phyloP scores from a whole-genome alignment of 2,113 vertebrate species.

The Blennius ocellaris region DNA sequence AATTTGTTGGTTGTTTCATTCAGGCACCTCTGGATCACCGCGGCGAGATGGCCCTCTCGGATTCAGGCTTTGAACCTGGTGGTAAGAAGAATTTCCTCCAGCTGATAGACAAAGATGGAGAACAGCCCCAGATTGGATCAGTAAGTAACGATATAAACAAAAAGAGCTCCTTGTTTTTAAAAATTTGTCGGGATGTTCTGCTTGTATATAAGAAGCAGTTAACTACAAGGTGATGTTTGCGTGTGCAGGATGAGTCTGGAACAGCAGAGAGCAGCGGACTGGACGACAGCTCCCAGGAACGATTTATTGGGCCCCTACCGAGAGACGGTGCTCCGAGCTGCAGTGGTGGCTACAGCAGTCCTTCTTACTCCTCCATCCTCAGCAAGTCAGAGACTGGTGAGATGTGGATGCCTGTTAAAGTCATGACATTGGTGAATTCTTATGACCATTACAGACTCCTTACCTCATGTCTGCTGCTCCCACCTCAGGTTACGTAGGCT shows the following conservation, averaged over 20 bases:
- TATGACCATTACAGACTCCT: not conserved
- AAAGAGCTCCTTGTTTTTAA: not conserved
- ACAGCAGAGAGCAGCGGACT: slow-evolving; percentile 85
- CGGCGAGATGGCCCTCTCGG: slow-evolving; percentile 91
- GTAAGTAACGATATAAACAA: slow-evolving; percentile 78
- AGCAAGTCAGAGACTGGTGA: slow-evolving; percentile 97
- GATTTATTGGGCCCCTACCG: slow-evolving; percentile 93
- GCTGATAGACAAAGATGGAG: slow-evolving; percentile 95
- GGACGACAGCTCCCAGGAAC: slow-evolving; percentile 90
- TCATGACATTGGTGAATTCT: not conserved
- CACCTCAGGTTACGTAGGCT: slow-evolving; percentile 93
- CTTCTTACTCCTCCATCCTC: slow-evolving; percentile 94
- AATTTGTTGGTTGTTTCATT: slow-evolving; percentile 9
- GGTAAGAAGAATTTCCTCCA: slow-evolving; percentile 97
- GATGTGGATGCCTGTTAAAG: not conserved
- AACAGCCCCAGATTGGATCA: slow-evolving; percentile 91
- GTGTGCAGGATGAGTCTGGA: slow-evolving; percentile 88
- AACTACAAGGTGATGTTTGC: not conserved
- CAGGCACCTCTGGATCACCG: slow-evolving; percentile 90
- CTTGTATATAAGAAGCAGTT: not conserved
- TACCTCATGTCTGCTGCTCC: slow-evolving; percentile 29
- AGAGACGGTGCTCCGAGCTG: slow-evolving; percentile 90
- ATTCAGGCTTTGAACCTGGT: slow-evolving; percentile 93
- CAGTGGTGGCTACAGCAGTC: slow-evolving; percentile 92
- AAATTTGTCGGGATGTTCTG: not conserved